These are phyloP conservation scores for Labia minor DNA, from an alignment of 2,888 invertebrate species.

Conservation along the genomic window DNA sequence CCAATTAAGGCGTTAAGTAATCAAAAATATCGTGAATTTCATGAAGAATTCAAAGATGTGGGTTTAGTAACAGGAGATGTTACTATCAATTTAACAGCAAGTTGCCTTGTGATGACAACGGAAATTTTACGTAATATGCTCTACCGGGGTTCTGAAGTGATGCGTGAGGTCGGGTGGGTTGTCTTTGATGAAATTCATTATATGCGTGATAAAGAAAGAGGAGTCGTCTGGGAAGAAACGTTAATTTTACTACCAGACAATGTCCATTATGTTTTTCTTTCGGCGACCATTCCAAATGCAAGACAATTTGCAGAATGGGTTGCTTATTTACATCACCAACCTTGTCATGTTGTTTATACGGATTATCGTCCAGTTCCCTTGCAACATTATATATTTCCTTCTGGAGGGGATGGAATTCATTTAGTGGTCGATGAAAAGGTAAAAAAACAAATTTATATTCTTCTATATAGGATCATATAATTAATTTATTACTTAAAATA, in stretches of 20 bases:
- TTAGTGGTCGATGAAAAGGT: slow-evolving; percentile 88
- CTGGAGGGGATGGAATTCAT: slow-evolving; percentile 91
- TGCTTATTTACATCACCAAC: slow-evolving; percentile 87
- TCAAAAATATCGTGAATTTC: slow-evolving; percentile 97
- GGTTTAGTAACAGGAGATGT: slow-evolving; percentile 98
- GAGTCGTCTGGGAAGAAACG: slow-evolving; percentile 99
- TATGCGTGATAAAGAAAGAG: slow-evolving; percentile 98
- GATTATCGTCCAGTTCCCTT: slow-evolving; percentile 95
- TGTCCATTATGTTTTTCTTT: slow-evolving; percentile 96
- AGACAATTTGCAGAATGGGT: slow-evolving; percentile 92
- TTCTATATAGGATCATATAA: not conserved
- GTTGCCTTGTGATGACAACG: slow-evolving; percentile 99
- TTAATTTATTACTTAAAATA: not conserved
- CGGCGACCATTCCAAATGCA: slow-evolving; percentile 98
- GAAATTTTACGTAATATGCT: slow-evolving; percentile 99
- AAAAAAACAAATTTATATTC: slow-evolving; percentile 28
- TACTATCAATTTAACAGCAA: slow-evolving; percentile 95
- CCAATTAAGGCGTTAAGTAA: slow-evolving; percentile 99
- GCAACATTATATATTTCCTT: slow-evolving; percentile 96
- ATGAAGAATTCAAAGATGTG: slow-evolving; percentile 94
- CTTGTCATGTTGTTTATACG: slow-evolving; percentile 98
- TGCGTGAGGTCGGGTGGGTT: slow-evolving; percentile 99
- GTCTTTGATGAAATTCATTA: slow-evolving; percentile 99
- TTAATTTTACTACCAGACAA: slow-evolving; percentile 93
- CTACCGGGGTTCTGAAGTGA: slow-evolving; percentile 95